Evolutionary conservation across 92 coral and sea anemone genomes (phyloP).

Genomic region (Heliopora coerulea): DNA sequence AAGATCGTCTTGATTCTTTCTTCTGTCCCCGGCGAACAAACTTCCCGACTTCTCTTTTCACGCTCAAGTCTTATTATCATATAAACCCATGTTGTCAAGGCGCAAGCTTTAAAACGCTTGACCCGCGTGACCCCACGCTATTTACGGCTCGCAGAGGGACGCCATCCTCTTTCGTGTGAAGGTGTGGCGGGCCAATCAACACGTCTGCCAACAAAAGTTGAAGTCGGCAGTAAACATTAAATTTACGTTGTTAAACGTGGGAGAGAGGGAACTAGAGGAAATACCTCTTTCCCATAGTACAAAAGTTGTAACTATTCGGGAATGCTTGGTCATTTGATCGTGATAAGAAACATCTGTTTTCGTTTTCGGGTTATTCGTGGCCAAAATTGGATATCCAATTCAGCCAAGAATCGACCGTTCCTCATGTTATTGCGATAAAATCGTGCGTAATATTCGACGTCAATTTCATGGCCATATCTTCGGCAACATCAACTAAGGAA

Average conservation of each 20-base stretch:
- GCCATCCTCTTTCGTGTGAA: not conserved
- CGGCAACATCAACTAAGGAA: too few species aligned
- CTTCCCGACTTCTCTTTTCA: not conserved
- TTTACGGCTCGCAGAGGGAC: not conserved
- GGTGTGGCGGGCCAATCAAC: not conserved
- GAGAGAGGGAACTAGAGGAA: not conserved
- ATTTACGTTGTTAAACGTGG: too few species aligned
- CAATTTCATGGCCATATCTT: too few species aligned
- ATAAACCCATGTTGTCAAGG: not conserved
- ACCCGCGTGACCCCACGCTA: slow-evolving; percentile 40
- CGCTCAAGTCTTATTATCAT: not conserved
- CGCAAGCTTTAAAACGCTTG: not conserved
- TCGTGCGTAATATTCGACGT: too few species aligned
- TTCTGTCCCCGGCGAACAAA: not conserved
- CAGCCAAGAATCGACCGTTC: too few species aligned
- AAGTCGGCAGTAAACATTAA: not conserved
- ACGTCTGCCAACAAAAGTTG: not conserved
- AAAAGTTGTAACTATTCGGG: too few species aligned
- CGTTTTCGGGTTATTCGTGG: too few species aligned
- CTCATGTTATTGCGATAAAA: too few species aligned
- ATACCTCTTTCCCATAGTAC: not conserved
- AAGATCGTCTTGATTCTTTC: not conserved
- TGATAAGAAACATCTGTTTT: too few species aligned
- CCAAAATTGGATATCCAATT: too few species aligned
- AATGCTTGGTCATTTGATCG: too few species aligned